These are phyloP conservation scores for Caenorhabditis latens DNA, from an alignment of 1,140 invertebrate genomes.

Conservation along the genomic window DNA sequence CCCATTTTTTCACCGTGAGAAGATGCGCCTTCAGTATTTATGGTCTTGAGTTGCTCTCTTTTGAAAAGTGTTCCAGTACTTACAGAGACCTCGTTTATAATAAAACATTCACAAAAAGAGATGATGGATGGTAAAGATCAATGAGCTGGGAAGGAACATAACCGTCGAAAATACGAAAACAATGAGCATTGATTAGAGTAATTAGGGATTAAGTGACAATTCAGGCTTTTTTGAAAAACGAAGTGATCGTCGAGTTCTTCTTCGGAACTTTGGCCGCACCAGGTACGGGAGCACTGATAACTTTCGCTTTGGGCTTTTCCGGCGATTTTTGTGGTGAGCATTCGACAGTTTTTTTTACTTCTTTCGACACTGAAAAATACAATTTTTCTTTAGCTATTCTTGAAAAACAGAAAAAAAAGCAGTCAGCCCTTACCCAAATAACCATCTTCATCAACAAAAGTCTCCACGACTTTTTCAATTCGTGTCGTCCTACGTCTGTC, in stretches of 20 bases:
- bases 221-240: slow-evolving; percentile 38
- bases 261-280: slow-evolving; percentile 4
- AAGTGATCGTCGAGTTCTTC: slow-evolving; percentile 35
- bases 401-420: too few species aligned
- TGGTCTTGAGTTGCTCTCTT: not conserved
- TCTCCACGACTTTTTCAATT: slow-evolving; percentile 46
- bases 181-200: slow-evolving; percentile 7
- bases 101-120: slow-evolving; percentile 36
- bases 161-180: not conserved
- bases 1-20: not conserved
- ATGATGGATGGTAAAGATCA: not conserved
- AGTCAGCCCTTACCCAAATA: slow-evolving; percentile 3
- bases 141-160: not conserved
- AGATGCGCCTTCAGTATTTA: not conserved
- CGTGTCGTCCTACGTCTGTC: slow-evolving; percentile 25
- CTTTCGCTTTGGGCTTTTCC: slow-evolving; percentile 19
- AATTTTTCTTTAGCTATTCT: not conserved
- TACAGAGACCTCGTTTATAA: slow-evolving; percentile 26
- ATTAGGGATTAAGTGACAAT: not conserved
- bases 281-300: slow-evolving; percentile 31
- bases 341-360: slow-evolving; percentile 31
- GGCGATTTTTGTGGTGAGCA: slow-evolving; percentile 31
- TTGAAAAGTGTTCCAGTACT: not conserved
- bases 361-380: slow-evolving; percentile 37
- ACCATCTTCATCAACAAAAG: slow-evolving; percentile 36